A percentile compares a stretch with the other conserved stretches of the same genome.
Evolutionary conservation across 2,113 vertebrate genomes (phyloP).

Genomic region (Perca fluviatilis): DNA sequence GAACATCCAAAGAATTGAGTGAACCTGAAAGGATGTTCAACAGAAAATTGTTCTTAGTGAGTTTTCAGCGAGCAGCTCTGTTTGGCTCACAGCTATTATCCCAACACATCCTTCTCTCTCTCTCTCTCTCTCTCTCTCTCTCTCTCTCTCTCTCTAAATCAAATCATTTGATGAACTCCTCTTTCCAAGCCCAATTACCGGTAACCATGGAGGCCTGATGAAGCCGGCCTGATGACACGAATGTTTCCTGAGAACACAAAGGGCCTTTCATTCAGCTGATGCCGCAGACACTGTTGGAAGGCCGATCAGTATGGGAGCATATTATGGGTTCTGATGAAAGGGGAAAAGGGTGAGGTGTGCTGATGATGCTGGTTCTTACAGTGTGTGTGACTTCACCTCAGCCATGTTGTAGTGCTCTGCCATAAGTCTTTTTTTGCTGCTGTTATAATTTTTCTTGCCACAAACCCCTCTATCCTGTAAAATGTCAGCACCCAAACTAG

Average conservation of each 20-base stretch:
- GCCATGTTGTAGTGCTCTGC: not conserved
- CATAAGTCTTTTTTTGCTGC: not conserved
- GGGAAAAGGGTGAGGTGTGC: constrained; percentile 1
- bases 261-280: constrained; percentile 56
- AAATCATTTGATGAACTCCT: constrained; percentile 55
- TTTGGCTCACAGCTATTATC: constrained; percentile 10
- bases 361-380: not conserved
- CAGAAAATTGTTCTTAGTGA: constrained; percentile 31
- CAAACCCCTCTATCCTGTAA: not conserved
- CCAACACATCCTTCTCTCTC: not conserved
- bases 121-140: not conserved
- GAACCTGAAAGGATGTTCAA: constrained; percentile 9
- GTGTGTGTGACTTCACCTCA: not conserved
- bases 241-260: constrained; percentile 65
- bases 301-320: constrained; percentile 10
- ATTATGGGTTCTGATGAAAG: constrained; percentile 33
- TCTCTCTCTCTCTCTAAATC: constrained; percentile 32
- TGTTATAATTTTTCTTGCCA: constrained; percentile 10
- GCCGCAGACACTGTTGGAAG: constrained; percentile 29
- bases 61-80: constrained; percentile 12
- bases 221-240: constrained; percentile 58
- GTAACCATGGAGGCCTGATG: constrained; percentile 65
- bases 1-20: constrained; percentile 28
- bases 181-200: constrained; percentile 51
- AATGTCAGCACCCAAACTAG: too few relatives aligned